These are phyloP conservation scores for Danaus plexippus DNA, from an alignment of 1,140 invertebrate genomes.

Conservation along the genomic window DNA sequence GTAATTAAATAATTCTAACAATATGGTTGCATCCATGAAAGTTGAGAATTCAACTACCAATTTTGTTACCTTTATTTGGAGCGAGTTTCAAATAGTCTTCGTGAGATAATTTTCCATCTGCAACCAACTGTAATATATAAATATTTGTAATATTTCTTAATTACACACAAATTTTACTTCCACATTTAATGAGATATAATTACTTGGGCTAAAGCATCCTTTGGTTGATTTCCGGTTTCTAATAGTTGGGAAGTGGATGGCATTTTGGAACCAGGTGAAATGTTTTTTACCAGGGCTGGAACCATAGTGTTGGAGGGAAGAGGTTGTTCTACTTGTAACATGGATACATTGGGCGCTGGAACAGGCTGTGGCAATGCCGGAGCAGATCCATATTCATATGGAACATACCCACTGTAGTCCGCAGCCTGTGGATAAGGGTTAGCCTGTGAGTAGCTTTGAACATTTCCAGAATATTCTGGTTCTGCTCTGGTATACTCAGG, in stretches of 20 bases:
- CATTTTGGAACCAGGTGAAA: conserved; percentile 9
- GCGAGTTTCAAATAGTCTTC: conserved; percentile 61
- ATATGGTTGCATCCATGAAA: too few relatives aligned
- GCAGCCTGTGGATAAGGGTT: conserved; percentile 30
- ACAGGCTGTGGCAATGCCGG: conserved; percentile 35
- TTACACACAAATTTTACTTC: neutral
- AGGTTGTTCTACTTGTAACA: conserved; percentile 7
- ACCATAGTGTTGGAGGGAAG: conserved; percentile 24
- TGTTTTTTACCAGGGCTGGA: conserved; percentile 19
- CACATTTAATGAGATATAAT: conserved; percentile 27
- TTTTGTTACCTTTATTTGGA: conserved; percentile 52
- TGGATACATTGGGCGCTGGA: conserved; percentile 25
- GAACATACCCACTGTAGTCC: conserved; percentile 29
- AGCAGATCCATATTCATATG: conserved; percentile 34
- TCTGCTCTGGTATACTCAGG: conserved; percentile 15
- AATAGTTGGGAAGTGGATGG: conserved; percentile 1
- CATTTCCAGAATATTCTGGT: conserved; percentile 18
- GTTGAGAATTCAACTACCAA: too few relatives aligned
- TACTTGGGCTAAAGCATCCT: conserved; percentile 62
- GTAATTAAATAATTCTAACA: too few relatives aligned
- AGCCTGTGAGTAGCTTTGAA: conserved; percentile 16
- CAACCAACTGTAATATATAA: conserved; percentile 56
- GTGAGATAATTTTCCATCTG: conserved; percentile 59
- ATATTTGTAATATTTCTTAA: conserved; percentile 7
- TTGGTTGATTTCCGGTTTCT: conserved; percentile 19